Percentiles rank a stretch among this genome's conserved stretches.
phyloP scores from a whole-genome alignment of 2,797 vertebrate species.

The Bovichtus diacanthus region DNA sequence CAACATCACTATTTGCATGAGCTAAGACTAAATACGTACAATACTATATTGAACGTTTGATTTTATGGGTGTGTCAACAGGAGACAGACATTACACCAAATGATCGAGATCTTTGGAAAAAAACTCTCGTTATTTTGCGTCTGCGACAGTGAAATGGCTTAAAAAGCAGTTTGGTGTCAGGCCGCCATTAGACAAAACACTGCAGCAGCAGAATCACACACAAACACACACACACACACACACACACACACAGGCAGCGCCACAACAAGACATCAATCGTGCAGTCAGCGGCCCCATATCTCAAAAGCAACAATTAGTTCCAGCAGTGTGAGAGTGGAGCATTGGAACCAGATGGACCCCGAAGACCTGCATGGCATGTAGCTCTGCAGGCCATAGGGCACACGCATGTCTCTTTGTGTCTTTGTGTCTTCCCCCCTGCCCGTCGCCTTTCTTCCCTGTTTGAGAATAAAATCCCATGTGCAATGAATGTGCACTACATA shows the following conservation, averaged over 20 bases:
- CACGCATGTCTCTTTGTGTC: not conserved
- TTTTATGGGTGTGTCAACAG: too few species aligned
- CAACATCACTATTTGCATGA: too few species aligned
- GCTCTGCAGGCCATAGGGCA: slow-evolving; percentile 35
- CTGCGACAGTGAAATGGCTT: too few species aligned
- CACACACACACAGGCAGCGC: slow-evolving; percentile 56
- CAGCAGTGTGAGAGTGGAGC: slow-evolving; percentile 77
- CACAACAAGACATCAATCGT: slow-evolving; percentile 79
- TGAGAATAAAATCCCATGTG: slow-evolving; percentile 4
- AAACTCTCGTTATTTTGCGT: too few species aligned
- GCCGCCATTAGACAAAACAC: slow-evolving; percentile 1
- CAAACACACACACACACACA: too few species aligned
- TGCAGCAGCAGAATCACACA: slow-evolving; percentile 23
- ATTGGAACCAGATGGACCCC: slow-evolving; percentile 86
- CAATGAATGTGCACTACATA: too few species aligned
- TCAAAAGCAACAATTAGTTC: slow-evolving; percentile 82
- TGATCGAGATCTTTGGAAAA: too few species aligned
- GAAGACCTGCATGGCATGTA: slow-evolving; percentile 63
- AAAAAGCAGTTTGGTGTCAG: too few species aligned
- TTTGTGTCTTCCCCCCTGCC: not conserved
- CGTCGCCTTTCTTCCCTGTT: slow-evolving; percentile 7
- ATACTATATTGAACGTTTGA: too few species aligned
- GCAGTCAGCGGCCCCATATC: slow-evolving; percentile 73
- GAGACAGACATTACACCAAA: too few species aligned
- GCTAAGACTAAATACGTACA: too few species aligned